Conservation (phyloP, 2,888 invertebrate genomes). For the Mycalesis mineus region DNA sequence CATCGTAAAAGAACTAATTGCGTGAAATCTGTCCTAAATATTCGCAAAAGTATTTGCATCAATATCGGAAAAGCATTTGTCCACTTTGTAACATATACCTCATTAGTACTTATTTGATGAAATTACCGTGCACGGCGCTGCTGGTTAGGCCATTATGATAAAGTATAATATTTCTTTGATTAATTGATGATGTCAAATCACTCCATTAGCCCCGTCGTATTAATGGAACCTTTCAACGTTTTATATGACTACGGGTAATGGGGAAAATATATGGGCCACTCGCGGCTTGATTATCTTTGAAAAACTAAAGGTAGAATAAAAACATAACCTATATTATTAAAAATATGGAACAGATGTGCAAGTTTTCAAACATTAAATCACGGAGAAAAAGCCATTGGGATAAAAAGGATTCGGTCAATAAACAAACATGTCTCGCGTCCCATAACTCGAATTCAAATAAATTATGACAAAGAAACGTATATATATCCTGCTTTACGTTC, state of each 20-base stretch:
- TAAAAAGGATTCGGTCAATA: constrained; percentile 69
- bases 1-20: too few species aligned
- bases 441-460: constrained; percentile 52
- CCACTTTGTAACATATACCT: not conserved
- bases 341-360: constrained; percentile 40
- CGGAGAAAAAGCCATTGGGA: constrained; percentile 56
- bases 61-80: not conserved
- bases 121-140: too few species aligned
- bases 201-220: not conserved
- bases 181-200: constrained; percentile 1
- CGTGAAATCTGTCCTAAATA: too few species aligned
- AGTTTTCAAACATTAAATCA: constrained; percentile 58
- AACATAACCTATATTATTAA: not conserved
- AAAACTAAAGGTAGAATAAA: not conserved
- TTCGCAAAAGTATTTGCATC: not conserved
- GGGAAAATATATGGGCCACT: not conserved
- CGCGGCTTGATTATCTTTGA: not conserved
- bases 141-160: not conserved
- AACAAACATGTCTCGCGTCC: constrained; percentile 58
- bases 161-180: constrained; percentile 1
- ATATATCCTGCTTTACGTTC: constrained; percentile 43
- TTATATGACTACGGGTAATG: constrained; percentile 17
- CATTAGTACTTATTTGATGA: too few species aligned
- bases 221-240: not conserved
- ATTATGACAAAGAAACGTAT: constrained; percentile 34